Percentiles rank a stretch among this genome's conserved stretches.
phyloP scores from a whole-genome alignment of 2,888 invertebrate genomes.

The Heliconius erato region DNA sequence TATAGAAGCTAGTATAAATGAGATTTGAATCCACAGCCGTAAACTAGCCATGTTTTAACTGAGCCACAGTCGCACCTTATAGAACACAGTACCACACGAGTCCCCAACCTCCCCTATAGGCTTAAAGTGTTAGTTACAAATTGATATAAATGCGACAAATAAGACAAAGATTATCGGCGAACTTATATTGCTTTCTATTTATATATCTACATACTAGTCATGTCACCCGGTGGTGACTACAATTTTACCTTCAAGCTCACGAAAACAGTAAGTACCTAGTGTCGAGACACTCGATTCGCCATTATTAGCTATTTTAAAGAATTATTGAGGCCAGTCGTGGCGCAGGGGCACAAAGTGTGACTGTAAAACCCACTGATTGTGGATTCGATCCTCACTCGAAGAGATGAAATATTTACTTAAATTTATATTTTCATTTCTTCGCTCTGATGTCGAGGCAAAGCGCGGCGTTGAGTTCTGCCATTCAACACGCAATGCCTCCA shows the following conservation, averaged over 20 bases:
- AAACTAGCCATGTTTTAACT: neutral
- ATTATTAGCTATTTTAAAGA: neutral
- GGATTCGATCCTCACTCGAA: too few species aligned
- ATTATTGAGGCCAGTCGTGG: too few species aligned
- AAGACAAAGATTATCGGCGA: constrained; percentile 47
- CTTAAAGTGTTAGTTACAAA: constrained; percentile 61
- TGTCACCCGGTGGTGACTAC: too few species aligned
- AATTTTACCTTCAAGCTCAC: neutral
- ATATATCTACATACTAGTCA: constrained; percentile 35
- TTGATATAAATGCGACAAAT: constrained; percentile 61
- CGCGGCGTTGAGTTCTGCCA: too few species aligned
- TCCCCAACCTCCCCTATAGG: constrained; percentile 55
- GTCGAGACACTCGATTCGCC: neutral
- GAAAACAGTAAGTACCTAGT: neutral
- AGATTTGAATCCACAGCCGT: too few species aligned
- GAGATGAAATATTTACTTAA: too few species aligned
- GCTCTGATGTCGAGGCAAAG: too few species aligned
- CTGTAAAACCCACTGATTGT: too few species aligned
- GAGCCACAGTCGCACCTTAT: neutral
- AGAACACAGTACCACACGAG: neutral
- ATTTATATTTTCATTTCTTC: too few species aligned
- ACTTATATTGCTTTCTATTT: constrained; percentile 43
- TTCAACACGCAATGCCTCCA: too few species aligned
- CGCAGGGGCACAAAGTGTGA: too few species aligned
- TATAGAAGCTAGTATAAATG: too few species aligned